Base-by-base conservation (phyloP, 2,888 invertebrate genomes). In the Dicyrtomina minuta region DNA sequence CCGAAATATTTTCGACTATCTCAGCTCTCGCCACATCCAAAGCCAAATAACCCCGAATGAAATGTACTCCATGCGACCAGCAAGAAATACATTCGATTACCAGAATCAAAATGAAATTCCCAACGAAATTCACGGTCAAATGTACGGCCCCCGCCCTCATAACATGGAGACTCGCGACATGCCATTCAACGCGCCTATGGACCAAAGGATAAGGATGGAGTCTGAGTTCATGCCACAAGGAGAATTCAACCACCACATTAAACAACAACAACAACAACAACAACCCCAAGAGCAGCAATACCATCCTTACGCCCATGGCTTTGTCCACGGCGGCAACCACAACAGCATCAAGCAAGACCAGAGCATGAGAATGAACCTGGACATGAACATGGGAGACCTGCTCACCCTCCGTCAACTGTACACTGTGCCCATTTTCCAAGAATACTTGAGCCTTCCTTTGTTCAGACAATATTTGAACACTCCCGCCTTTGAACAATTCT, bases 401-500 rank as follows among this genome's bases (percentile, higher is more conserved):
- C 60, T 41, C 43, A 61, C 61, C 44, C 61, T 61, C 22, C 22
- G 44, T 15, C 61, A 61, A 44, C 39, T 61, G 43, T 61, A 61
- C 43, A 20, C 12, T 10, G 5, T 43, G n/a, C 70, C 70, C 10
- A 13, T 65, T 43, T 70, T 70, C 65, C 70, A 58, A 27, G 44
- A 44, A 17, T 70, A 70, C 59, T 49, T 56, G 44, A 6, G 3
- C 22, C 27, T 70, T 15, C 70, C 70, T 26, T 27, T 70, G 44
- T 70, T 70, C 64, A 39, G 65, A 6, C 58, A 58, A 26, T 53
- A 70, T 58, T 8, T 70, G 15, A 26, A 27, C 43, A 22, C 22
- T 41, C 70, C 70, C 15, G 41, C 66, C 55, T 53, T 70, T 55
- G 66, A 66, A 66, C 49, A 51, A 20, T 70, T 49, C 53, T 44